Conservation (phyloP, 2,797 vertebrate species). For the Tokudaia muenninki region DNA sequence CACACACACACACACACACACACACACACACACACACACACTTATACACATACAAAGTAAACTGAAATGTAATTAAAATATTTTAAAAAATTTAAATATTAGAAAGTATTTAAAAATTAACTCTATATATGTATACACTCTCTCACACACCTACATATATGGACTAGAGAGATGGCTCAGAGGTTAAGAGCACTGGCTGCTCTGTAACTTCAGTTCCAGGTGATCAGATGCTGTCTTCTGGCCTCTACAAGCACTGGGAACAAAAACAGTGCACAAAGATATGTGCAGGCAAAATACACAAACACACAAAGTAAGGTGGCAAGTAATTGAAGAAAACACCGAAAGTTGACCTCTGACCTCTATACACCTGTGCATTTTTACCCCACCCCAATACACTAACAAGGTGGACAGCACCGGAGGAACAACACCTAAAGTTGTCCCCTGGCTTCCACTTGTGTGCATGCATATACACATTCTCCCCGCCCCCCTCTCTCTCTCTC, state of each 20-base stretch:
- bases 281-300: not conserved
- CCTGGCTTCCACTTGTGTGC: not conserved
- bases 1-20: not conserved
- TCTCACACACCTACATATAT: not conserved
- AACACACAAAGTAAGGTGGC: not conserved
- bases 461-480: not conserved
- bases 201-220: not conserved
- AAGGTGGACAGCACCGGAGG: not conserved
- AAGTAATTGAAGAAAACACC: not conserved
- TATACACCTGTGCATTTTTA: not conserved
- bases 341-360: not conserved
- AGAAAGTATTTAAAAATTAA: not conserved
- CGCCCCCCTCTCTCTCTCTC: no score
- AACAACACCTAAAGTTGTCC: not conserved
- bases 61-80: not conserved
- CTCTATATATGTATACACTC: no score
- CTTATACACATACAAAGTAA: not conserved
- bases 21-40: not conserved
- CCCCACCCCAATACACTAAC: not conserved
- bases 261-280: not conserved
- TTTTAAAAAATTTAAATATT: not conserved
- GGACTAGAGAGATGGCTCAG: not conserved
- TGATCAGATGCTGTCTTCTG: not conserved
- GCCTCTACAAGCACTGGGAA: not conserved
- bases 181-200: not conserved